A percentile compares a stretch with the other conserved stretches of the same genome.
Conservation (phyloP, 2,113 vertebrate species). For the Ammospiza nelsoni region DNA sequence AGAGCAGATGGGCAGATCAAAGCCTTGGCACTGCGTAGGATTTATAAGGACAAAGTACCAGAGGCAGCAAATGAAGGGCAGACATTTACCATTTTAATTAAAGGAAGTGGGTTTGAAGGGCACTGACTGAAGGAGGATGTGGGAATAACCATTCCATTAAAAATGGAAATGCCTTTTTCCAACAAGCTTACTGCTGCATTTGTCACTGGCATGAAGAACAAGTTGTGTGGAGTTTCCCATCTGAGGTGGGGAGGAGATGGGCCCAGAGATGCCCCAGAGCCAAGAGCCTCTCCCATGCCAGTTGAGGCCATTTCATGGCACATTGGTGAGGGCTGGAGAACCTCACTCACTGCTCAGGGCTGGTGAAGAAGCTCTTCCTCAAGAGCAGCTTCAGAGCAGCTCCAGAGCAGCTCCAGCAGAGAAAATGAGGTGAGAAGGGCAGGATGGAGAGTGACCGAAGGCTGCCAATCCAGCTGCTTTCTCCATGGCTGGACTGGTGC, state of each 20-base stretch:
- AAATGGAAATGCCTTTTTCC: background rate
- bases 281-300: background rate
- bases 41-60: background rate
- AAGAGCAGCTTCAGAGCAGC: background rate
- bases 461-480: background rate
- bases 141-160: constrained; percentile 5
- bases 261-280: background rate
- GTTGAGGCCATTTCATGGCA: background rate
- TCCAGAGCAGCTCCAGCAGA: background rate
- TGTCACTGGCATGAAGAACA: background rate
- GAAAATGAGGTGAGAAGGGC: background rate
- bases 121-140: constrained; percentile 1
- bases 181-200: background rate
- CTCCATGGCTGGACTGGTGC: background rate
- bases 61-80: background rate
- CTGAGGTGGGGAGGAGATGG: background rate
- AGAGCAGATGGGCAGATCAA: background rate
- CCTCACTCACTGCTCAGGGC: background rate
- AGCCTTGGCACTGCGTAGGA: background rate
- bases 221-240: background rate
- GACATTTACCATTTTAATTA: constrained; percentile 12
- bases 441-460: background rate
- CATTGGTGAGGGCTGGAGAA: accelerated
- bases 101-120: background rate
- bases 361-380: background rate